phyloP scores from a whole-genome alignment of 2,797 vertebrate genomes.

The Rachycentron canadum region DNA sequence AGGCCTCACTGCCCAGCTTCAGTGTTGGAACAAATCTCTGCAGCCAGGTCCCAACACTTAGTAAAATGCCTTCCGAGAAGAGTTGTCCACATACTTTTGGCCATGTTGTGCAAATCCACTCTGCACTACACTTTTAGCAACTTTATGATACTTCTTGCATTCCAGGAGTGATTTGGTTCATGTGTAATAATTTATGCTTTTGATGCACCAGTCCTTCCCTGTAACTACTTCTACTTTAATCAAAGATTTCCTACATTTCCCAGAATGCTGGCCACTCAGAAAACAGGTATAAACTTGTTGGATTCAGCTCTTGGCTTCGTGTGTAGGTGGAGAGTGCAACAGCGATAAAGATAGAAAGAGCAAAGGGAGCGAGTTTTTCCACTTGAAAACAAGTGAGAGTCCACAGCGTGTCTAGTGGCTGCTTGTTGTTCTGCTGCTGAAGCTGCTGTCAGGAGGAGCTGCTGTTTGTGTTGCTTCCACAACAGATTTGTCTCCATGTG shows the following conservation, averaged over 20 bases:
- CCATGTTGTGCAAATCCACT: not conserved
- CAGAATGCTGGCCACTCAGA: constrained; percentile 40
- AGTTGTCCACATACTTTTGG: not conserved
- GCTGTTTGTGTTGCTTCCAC: constrained; percentile 38
- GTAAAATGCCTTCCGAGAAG: not conserved
- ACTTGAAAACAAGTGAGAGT: constrained; percentile 71
- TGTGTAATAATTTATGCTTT: not conserved
- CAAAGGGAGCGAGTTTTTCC: constrained; percentile 67
- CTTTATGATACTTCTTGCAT: not conserved
- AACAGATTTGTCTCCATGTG: constrained; percentile 38
- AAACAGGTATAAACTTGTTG: constrained; percentile 67
- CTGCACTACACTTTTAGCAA: not conserved
- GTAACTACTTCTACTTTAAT: not conserved
- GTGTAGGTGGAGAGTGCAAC: constrained; percentile 79
- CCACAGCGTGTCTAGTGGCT: constrained; percentile 72
- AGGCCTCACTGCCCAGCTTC: too few species aligned
- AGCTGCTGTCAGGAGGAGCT: constrained; percentile 39
- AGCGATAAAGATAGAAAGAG: constrained; percentile 79
- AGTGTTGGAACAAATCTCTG: not conserved
- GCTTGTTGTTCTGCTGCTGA: constrained; percentile 54
- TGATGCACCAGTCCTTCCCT: constrained; percentile 1
- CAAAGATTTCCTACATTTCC: constrained; percentile 29
- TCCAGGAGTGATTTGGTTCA: not conserved
- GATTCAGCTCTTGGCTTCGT: constrained; percentile 62
- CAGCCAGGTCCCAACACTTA: not conserved